Evolutionary conservation across 2,888 invertebrate genomes (phyloP), one percentile per base, ranked within the genome.

Genomic region (Harmothoe impar): DNA sequence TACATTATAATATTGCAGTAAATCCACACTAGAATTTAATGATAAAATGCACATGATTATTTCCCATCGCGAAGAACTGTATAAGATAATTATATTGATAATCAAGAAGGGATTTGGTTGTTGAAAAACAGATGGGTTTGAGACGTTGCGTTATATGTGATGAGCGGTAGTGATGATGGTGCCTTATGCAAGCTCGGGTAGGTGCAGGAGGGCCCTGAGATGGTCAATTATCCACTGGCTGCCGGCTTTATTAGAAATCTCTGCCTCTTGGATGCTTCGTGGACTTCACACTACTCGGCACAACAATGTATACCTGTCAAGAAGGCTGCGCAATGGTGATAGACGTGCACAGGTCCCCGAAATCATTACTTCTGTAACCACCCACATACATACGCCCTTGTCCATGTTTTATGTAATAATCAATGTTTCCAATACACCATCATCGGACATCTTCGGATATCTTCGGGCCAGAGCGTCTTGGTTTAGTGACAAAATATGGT

Each of bases 201-300:
- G 84, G 84, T 1, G 86, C 1, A 25, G 29, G 52, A 15, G 15
- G 17, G 5, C 29, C 15, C 86, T 29, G 23, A 31, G 86, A 54
- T 29, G 54, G 20, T 54, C 86, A 86, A 86, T 86, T 86, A 86
- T 54, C 54, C 3, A 52, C 56, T 25, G 20, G 52, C 54, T 54
- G 52, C 23, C 0, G 54, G 86, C n/a, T 31, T 54, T 86, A 86
- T 86, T 86, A 31, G 52, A 86, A 29, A 54, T 54, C 56, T 15
- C 86, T 81, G 33, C 86, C 86, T 86, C 86, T 56, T 86, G 86
- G 25, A 52, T 10, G 54, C 54, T 31, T 54, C 86, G 81, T 17
- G 81, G 20, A 20, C 81, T 0, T 81, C 17, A 23, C 31, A 29
- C 72, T 72, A 3, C 17, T 43, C 43, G 5, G 10, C 43, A 20